Percentiles rank a stretch among this genome's conserved stretches.
phyloP scores from a whole-genome alignment of 23 tunicate genomes.

The Trididemnum clinides region DNA sequence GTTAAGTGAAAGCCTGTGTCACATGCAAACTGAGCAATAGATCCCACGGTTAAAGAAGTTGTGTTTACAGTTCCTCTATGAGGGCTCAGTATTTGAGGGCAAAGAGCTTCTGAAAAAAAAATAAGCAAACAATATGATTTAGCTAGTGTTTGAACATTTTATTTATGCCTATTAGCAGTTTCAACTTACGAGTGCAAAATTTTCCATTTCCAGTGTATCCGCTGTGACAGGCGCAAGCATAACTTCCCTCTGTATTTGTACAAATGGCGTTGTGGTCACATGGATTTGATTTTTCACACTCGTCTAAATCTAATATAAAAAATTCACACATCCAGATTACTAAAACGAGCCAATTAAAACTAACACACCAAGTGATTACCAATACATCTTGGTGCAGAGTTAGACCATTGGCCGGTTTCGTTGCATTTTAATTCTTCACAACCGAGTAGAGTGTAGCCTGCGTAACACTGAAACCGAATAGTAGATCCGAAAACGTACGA shows the following conservation, averaged over 20 bases:
- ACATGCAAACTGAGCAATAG: conserved; percentile 8
- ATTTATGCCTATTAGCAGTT: no score
- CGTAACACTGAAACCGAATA: not conserved
- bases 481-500: not conserved
- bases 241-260: conserved; percentile 43
- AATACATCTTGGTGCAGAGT: not conserved
- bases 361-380: not conserved
- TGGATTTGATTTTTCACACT: conserved; percentile 15
- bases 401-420: conserved; percentile 1
- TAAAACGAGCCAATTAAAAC: not conserved
- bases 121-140: no score
- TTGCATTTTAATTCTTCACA: conserved; percentile 6
- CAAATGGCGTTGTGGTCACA: conserved; percentile 56
- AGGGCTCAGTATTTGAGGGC: not conserved
- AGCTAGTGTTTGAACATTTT: no score
- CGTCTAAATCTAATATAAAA: conserved; percentile 39
- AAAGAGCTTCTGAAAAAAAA: not conserved
- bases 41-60: not conserved
- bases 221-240: conserved; percentile 40
- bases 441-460: not conserved
- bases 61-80: not conserved
- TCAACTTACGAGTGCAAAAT: conserved; percentile 22
- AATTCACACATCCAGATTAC: not conserved
- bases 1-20: conserved; percentile 11
- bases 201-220: conserved; percentile 65